Evolutionary conservation across 2,888 invertebrate species (phyloP).

Genomic region (Amorpha juglandis): DNA sequence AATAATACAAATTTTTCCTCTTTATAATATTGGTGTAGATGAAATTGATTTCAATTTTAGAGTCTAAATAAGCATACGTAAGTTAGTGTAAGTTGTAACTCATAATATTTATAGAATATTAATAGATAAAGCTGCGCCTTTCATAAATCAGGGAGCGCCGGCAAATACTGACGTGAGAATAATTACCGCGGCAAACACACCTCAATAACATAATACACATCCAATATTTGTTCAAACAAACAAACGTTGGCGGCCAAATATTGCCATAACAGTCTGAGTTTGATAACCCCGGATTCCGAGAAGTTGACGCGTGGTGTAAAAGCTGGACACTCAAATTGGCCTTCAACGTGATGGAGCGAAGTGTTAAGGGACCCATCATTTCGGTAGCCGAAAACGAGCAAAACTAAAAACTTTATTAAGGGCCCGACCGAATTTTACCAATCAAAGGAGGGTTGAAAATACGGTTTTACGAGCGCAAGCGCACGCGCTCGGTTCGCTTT

Average conservation of each 20-base stretch:
- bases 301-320: background rate
- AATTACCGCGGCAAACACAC: constrained; percentile 1
- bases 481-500: constrained; percentile 45
- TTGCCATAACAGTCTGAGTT: constrained; percentile 6
- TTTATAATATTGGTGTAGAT: too few species aligned
- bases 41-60: too few species aligned
- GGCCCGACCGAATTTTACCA: constrained; percentile 54
- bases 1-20: too few species aligned
- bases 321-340: constrained; percentile 62
- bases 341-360: constrained; percentile 54
- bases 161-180: constrained; percentile 8
- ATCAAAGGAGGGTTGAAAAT: constrained; percentile 37
- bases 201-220: constrained; percentile 8
- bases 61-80: too few species aligned
- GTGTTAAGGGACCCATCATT: constrained; percentile 67
- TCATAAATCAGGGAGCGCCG: background rate
- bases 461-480: constrained; percentile 43
- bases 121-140: background rate
- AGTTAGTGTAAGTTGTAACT: too few species aligned
- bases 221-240: constrained; percentile 20
- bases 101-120: background rate
- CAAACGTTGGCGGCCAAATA: constrained; percentile 8
- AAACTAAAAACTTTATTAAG: constrained; percentile 57
- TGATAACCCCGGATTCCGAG: constrained; percentile 12
- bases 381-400: constrained; percentile 63